A percentile compares a stretch with the other conserved stretches of the same genome.
Conservation (phyloP, 2,888 invertebrate genomes). For the Pseudoips prasinana region DNA sequence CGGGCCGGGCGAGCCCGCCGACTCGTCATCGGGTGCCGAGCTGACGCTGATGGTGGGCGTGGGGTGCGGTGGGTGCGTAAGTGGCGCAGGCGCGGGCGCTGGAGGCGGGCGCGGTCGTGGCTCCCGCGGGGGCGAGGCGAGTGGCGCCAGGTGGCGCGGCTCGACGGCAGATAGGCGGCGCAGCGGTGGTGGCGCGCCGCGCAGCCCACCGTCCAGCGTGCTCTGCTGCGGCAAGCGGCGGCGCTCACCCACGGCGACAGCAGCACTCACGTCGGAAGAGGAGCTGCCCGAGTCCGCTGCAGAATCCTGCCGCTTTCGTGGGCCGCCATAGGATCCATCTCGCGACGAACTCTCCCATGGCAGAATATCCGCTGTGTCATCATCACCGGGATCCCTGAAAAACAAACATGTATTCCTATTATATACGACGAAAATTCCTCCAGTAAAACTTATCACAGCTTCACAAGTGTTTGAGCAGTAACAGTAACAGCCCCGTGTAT, state of each 20-base stretch:
- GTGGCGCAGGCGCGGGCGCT: slow-evolving; percentile 45
- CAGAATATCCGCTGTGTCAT: slow-evolving; percentile 61
- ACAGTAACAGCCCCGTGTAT: no score
- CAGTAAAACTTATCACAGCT: no score
- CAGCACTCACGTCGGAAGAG: slow-evolving; percentile 87
- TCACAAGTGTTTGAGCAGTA: no score
- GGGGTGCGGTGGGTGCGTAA: slow-evolving; percentile 52
- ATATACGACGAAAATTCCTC: no score
- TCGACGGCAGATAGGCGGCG: slow-evolving; percentile 74
- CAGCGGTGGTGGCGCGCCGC: slow-evolving; percentile 72
- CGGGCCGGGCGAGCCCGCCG: slow-evolving; percentile 48
- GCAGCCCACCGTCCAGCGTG: slow-evolving; percentile 84
- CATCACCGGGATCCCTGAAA: slow-evolving; percentile 64
- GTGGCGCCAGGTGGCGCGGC: slow-evolving; percentile 82
- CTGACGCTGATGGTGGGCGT: slow-evolving; percentile 86
- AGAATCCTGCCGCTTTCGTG: slow-evolving; percentile 83
- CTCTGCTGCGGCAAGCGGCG: slow-evolving; percentile 86
- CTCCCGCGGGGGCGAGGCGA: slow-evolving; percentile 66
- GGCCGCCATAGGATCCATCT: slow-evolving; percentile 51
- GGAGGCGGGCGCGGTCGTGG: slow-evolving; percentile 59
- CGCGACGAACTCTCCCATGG: slow-evolving; percentile 64
- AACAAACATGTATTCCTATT: not conserved
- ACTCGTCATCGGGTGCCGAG: slow-evolving; percentile 85
- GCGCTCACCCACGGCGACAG: slow-evolving; percentile 80
- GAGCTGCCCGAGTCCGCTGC: slow-evolving; percentile 87